Conservation (phyloP, 2,113 vertebrate genomes). For the Arothron firmamentum region DNA sequence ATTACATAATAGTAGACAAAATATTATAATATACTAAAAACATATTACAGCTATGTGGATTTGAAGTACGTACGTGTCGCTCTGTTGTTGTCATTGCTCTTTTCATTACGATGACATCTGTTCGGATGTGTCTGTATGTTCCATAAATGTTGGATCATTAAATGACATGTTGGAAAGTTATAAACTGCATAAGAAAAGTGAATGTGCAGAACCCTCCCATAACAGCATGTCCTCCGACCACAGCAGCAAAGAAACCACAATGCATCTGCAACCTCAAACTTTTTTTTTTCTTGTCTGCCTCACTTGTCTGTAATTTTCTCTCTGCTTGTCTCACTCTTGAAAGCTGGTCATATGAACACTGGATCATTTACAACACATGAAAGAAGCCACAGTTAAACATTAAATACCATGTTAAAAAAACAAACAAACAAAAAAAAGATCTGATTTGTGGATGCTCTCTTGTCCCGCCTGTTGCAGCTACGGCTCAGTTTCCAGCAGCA, state of each 20-base stretch:
- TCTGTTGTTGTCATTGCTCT: too few species aligned
- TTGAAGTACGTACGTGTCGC: too few species aligned
- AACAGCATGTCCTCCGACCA: conserved; percentile 27
- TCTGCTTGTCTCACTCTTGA: conserved; percentile 28
- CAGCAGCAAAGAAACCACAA: conserved; percentile 55
- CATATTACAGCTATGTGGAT: too few species aligned
- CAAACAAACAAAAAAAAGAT: conserved; percentile 2
- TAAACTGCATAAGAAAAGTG: conserved; percentile 17
- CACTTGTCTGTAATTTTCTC: conserved; percentile 52
- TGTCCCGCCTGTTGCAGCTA: conserved; percentile 77
- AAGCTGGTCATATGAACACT: conserved; percentile 33
- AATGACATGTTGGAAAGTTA: neutral
- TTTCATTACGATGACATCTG: too few species aligned
- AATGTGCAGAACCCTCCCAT: conserved; percentile 35
- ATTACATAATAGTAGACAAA: too few species aligned
- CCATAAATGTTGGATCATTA: conserved; percentile 8
- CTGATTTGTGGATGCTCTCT: conserved; percentile 12
- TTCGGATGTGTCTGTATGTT: neutral
- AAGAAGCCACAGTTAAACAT: neutral
- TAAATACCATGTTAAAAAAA: neutral
- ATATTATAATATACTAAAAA: too few species aligned
- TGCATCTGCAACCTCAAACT: conserved; percentile 68
- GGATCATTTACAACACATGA: conserved; percentile 23
- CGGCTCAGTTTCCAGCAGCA: conserved; percentile 82
- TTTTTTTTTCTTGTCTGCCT: conserved; percentile 42